These are phyloP conservation scores for Rhabditoides inermis DNA, from an alignment of 2,888 invertebrate genomes.

Conservation along the genomic window DNA sequence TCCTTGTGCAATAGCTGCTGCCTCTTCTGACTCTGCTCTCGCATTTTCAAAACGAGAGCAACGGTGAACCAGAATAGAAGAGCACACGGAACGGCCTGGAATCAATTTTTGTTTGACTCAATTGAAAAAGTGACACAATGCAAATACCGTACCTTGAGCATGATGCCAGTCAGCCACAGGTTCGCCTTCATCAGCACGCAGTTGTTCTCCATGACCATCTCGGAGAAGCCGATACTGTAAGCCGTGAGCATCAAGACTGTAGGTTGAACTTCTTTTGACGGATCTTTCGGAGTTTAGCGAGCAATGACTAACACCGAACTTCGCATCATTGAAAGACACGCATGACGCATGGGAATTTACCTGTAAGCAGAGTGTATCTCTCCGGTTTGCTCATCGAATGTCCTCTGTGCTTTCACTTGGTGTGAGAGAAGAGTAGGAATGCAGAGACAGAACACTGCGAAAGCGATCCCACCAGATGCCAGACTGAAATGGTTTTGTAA, in stretches of 20 bases:
- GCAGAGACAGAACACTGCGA: slow-evolving; percentile 26
- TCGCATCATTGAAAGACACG: no score
- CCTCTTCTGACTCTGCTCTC: slow-evolving; percentile 24
- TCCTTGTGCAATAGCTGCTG: background rate
- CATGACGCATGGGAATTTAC: no score
- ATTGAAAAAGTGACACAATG: no score
- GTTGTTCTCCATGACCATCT: slow-evolving; percentile 23
- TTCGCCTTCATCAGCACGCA: slow-evolving; percentile 34
- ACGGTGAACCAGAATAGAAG: slow-evolving; percentile 31
- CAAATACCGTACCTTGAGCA: slow-evolving; percentile 19
- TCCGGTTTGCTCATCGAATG: no score
- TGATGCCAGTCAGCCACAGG: slow-evolving; percentile 38
- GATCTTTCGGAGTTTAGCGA: no score
- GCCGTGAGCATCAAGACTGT: no score
- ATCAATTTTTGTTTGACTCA: no score
- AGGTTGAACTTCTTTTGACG: no score
- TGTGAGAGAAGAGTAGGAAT: slow-evolving; percentile 36
- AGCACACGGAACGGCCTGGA: slow-evolving; percentile 28
- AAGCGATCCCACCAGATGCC: slow-evolving; percentile 17
- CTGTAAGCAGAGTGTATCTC: no score
- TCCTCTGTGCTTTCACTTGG: slow-evolving; percentile 25
- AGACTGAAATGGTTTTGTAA: slow-evolving; percentile 19
- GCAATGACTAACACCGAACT: no score
- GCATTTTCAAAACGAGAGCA: slow-evolving; percentile 20
- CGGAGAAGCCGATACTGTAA: slow-evolving; percentile 27